A percentile compares a stretch with the other conserved stretches of the same genome.
phyloP scores from a whole-genome alignment of 2,113 vertebrate genomes.

The Pristiophorus japonicus region DNA sequence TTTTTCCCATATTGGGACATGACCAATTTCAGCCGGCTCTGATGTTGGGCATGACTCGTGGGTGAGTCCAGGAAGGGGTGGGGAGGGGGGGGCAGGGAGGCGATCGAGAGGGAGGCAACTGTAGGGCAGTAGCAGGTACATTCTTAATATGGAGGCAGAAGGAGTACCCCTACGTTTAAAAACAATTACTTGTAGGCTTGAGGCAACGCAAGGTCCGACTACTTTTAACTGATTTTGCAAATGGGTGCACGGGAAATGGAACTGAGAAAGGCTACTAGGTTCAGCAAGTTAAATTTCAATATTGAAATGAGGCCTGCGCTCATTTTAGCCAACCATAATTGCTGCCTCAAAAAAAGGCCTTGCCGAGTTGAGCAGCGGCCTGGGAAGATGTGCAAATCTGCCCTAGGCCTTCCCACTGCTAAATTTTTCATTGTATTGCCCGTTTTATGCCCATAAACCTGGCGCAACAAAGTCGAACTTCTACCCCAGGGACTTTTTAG shows the following conservation, averaged over 20 bases:
- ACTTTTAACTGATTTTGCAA: not conserved
- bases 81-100: not conserved
- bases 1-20: not conserved
- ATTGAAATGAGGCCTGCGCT: not conserved
- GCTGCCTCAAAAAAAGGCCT: not conserved
- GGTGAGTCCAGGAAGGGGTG: not conserved
- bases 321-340: not conserved
- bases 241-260: not conserved
- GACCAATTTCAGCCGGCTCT: not conserved
- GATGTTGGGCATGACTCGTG: no score
- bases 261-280: not conserved
- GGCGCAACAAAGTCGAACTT: not conserved
- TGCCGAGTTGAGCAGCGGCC: not conserved
- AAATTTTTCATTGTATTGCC: not conserved
- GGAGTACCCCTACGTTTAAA: not conserved
- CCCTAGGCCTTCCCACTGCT: not conserved
- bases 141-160: not conserved
- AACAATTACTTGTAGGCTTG: not conserved
- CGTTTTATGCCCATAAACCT: not conserved
- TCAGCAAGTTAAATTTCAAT: not conserved
- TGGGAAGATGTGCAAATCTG: not conserved
- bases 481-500: not conserved
- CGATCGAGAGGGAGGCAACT: not conserved
- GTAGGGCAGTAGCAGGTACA: not conserved
- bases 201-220: no score